phyloP scores from a whole-genome alignment of 2,888 invertebrate genomes.

The Lasioglossum villosulum region DNA sequence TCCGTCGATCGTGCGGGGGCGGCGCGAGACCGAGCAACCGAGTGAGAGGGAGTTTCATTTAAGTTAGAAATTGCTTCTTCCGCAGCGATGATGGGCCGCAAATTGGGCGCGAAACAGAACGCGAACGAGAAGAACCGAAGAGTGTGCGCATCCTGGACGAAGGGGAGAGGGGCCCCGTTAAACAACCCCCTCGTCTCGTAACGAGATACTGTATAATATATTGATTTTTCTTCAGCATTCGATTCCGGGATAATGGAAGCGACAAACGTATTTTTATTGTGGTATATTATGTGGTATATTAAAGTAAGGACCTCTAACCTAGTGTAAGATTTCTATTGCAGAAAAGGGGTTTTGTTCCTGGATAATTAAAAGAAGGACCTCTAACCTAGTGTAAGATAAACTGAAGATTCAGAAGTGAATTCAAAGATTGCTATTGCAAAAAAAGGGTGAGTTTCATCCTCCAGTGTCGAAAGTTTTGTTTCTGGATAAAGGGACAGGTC shows the following conservation, averaged over 20 bases:
- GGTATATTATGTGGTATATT: too few relatives aligned
- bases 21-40: slow-evolving; percentile 62
- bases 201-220: slow-evolving; percentile 41
- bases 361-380: too few relatives aligned
- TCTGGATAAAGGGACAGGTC: background rate
- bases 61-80: slow-evolving; percentile 85
- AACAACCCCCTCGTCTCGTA: slow-evolving; percentile 32
- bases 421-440: too few relatives aligned
- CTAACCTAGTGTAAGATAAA: too few relatives aligned
- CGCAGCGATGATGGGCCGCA: slow-evolving; percentile 84
- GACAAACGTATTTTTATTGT: background rate
- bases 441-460: too few relatives aligned
- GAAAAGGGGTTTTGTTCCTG: too few relatives aligned
- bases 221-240: slow-evolving; percentile 41
- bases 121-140: slow-evolving; percentile 72
- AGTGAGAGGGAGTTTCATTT: slow-evolving; percentile 82
- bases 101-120: slow-evolving; percentile 84
- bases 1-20: slow-evolving; percentile 64
- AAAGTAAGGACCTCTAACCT: too few relatives aligned
- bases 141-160: slow-evolving; percentile 32
- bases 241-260: background rate
- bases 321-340: too few relatives aligned
- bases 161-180: slow-evolving; percentile 30
- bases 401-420: too few relatives aligned
- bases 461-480: background rate